Evolutionary conservation across 1,140 invertebrate species (phyloP), one percentile per base, ranked within the genome.

Genomic region (Chrysopa pallens): DNA sequence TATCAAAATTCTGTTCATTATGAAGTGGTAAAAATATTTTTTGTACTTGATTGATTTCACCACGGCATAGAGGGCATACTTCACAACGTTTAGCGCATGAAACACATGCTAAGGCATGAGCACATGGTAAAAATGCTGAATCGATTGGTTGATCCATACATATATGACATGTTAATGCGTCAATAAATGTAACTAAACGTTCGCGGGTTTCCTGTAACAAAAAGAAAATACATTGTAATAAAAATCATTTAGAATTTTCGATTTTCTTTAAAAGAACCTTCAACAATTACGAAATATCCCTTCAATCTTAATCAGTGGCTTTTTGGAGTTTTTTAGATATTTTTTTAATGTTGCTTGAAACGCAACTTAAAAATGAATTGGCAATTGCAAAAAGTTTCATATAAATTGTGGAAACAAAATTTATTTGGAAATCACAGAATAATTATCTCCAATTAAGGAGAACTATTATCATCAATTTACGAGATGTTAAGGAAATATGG

Each of bases 71-170:
- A 0, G 84, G 84, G 57, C 84, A 87, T 39, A 74, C 68, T 45
- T 75, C 73, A 59, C 82, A 84, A 50, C 78, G 64, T 3, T 66
- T 66, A 1, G 80, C 79, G 56, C 84, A 88, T 14, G 69, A 61
- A 17, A 66, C 58, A 60, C 84, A 87, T 47, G 80, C 80, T 13
- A 84, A 72, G n/a, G 83, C 79, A 60, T 88, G 84, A 33, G 76
- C 69, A 56, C 84, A 88, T 6, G 83, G 83, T 61, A 83, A 76
- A 62, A 88, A 79, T 43, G 80, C 77, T n/a, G 79, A 79, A 63
- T 84, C 75, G 50, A 86, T 74, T 45, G 72, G 69, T 27, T 69
- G 69, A 61, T 87, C 84, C 81, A 86, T 86, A 52, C 84, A 88
- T 47, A 85, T 81, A 51, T 80, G 72, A 54, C 83, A 88, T 12